Conservation (phyloP, 92 coral and sea anemone genomes). For the Parazoanthus darwini region DNA sequence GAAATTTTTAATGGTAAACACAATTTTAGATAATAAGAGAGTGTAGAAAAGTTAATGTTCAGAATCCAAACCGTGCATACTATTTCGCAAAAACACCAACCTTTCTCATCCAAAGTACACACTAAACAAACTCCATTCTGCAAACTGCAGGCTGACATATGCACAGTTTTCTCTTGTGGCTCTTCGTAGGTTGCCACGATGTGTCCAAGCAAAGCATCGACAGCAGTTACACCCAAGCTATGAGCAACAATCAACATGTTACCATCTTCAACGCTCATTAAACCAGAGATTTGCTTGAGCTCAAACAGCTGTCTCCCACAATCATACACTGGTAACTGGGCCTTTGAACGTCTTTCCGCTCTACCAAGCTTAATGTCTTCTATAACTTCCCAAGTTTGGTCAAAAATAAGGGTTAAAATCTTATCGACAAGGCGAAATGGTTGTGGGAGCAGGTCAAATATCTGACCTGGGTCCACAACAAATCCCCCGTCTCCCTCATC, state of each 20-base stretch:
- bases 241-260: slow-evolving; percentile 63
- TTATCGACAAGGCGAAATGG: slow-evolving; percentile 94
- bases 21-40: too few relatives aligned
- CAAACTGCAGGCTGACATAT: slow-evolving; percentile 67
- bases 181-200: slow-evolving; percentile 75
- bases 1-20: too few relatives aligned
- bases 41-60: too few relatives aligned
- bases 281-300: slow-evolving; percentile 51
- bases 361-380: slow-evolving; percentile 72
- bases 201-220: slow-evolving; percentile 73
- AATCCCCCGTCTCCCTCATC: slow-evolving; percentile 74
- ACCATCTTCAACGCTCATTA: slow-evolving; percentile 63
- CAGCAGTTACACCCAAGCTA: slow-evolving; percentile 60
- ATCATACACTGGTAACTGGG: slow-evolving; percentile 73
- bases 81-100: slow-evolving; percentile 38
- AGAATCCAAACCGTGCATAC: too few relatives aligned
- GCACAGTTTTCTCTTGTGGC: slow-evolving; percentile 54
- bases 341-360: slow-evolving; percentile 73
- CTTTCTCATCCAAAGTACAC: slow-evolving; percentile 67
- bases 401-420: slow-evolving; percentile 73
- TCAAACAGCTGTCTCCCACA: slow-evolving; percentile 73
- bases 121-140: slow-evolving; percentile 72
- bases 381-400: slow-evolving; percentile 85
- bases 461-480: slow-evolving; percentile 86
- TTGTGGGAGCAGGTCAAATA: slow-evolving; percentile 92